Evolutionary conservation across 2,888 invertebrate genomes (phyloP).

Genomic region (Notocelia uddmanniana): DNA sequence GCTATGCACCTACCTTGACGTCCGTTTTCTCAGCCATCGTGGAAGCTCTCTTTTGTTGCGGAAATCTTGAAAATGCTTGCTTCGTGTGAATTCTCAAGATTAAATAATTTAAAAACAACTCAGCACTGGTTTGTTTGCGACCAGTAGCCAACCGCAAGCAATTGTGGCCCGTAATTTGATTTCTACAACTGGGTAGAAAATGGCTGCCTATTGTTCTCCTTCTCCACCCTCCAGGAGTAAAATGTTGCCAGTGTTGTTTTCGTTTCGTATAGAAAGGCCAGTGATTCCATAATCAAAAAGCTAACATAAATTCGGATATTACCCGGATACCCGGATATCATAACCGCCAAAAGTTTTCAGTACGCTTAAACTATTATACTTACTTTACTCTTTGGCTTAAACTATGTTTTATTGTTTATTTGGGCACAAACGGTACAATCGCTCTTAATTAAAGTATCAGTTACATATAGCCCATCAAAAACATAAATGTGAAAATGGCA

Average conservation of each 20-base stretch:
- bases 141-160: constrained; percentile 32
- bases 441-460: too few species aligned
- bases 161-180: constrained; percentile 32
- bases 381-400: too few species aligned
- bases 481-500: too few species aligned
- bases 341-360: too few species aligned
- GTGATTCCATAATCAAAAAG: constrained; percentile 12
- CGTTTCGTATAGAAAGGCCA: neutral
- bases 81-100: constrained; percentile 13
- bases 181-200: constrained; percentile 39
- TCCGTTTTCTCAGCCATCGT: constrained; percentile 72
- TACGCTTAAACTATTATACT: too few species aligned
- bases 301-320: too few species aligned
- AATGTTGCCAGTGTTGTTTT: constrained; percentile 18
- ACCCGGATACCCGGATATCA: too few species aligned
- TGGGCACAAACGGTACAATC: too few species aligned
- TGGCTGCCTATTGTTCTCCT: constrained; percentile 29
- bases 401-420: too few species aligned
- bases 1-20: constrained; percentile 66
- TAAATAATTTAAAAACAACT: constrained; percentile 10
- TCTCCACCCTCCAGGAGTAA: constrained; percentile 22
- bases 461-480: too few species aligned
- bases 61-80: constrained; percentile 5
- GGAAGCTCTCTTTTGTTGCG: constrained; percentile 27
- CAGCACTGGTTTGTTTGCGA: constrained; percentile 9